Conservation (phyloP, 2,113 vertebrate species). For the Oryzias woworae region DNA sequence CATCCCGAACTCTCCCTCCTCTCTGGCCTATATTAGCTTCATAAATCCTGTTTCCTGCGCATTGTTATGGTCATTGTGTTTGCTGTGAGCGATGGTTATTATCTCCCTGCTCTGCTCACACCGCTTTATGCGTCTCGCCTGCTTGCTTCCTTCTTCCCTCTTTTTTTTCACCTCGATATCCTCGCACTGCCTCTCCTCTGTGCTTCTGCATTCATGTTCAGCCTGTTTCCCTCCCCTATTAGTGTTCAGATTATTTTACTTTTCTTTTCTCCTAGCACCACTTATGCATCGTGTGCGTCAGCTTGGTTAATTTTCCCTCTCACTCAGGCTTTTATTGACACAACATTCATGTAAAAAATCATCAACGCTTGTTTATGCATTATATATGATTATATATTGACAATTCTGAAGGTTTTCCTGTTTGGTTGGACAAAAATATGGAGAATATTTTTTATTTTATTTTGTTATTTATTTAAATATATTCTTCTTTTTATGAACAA, state of each 20-base stretch:
- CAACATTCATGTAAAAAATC: background rate
- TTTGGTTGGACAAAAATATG: too few species aligned
- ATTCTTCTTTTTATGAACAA: too few species aligned
- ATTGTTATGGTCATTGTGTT: conserved; percentile 82
- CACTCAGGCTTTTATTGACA: conserved; percentile 10
- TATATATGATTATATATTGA: background rate
- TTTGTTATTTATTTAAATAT: too few species aligned
- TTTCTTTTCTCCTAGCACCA: conserved; percentile 8
- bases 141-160: conserved; percentile 32
- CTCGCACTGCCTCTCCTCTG: conserved; percentile 11
- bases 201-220: conserved; percentile 33
- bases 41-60: conserved; percentile 77
- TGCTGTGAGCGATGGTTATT: conserved; percentile 81
- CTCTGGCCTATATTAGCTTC: conserved; percentile 70
- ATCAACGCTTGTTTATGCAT: background rate
- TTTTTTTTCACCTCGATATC: conserved; percentile 17
- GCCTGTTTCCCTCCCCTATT: conserved; percentile 38
- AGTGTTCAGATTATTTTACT: conserved; percentile 21
- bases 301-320: conserved; percentile 17
- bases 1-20: conserved; percentile 38
- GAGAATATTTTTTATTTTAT: too few species aligned
- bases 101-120: conserved; percentile 68
- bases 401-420: background rate
- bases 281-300: conserved; percentile 18
- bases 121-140: conserved; percentile 74